Evolutionary conservation across 2,888 invertebrate species (phyloP), one percentile per base, ranked within the genome.

Genomic region (Danaus chrysippus): DNA sequence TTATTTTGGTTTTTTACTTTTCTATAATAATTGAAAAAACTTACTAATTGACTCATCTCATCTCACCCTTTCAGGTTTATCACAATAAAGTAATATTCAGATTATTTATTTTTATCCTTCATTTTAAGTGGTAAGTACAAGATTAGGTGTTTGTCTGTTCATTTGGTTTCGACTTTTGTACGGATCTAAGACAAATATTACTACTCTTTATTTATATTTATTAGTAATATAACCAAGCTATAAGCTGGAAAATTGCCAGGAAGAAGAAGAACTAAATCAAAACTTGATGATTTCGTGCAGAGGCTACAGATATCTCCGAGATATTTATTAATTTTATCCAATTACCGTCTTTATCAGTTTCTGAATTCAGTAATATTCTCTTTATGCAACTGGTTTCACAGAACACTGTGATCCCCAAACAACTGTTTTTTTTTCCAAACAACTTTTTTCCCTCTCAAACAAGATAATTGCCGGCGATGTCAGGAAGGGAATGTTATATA

Each of bases 401-500:
- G 6, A 34, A 34, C 23, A 34, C 23, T 34, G 23, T 34, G 23
- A 34, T 34, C 23, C 23, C 23, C 2, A 49, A 17, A 49, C 15
- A 49, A 17, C 10, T 10, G 9, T 49, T 0, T 49, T 17, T 49
- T 49, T 49, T 49, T 49, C 11, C 10, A 17, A 49, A 49, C 17
- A 49, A 34, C 23, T 34, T 34, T 34, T 23, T 34, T 34, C 23
- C 17, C 17, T 49, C 17, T 49, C 65, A 64, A 66, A 71, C 61
- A 65, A 69, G 66, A 67, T 75, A 80, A 78, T 76, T 79, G 74
- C 72, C 70, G 63, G 65, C 68, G 68, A 68, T 74, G 75, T 73
- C 75, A 71, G 71, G 68, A 78, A 79, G 83, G 84, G 81, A 80
- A 77, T 78, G 79, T 78, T 77, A 79, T 78, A 76, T 77, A 81